phyloP scores from a whole-genome alignment of 2,113 vertebrate species.

The Sinocyclocheilus rhinocerous region DNA sequence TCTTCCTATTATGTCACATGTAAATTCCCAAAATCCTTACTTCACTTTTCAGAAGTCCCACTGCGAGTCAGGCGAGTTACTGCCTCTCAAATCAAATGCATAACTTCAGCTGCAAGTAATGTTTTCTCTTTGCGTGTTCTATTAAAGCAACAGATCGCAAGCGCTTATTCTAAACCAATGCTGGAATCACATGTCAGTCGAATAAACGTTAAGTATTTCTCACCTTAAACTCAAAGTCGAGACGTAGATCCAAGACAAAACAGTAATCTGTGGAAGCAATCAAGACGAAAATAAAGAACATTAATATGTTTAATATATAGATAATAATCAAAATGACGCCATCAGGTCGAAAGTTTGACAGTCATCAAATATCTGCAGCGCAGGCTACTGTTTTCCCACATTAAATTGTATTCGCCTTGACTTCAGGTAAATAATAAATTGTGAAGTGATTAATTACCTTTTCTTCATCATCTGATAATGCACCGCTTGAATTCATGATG shows the following conservation, averaged over 20 bases:
- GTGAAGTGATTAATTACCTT: neutral
- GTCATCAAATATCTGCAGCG: neutral
- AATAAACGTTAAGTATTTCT: neutral
- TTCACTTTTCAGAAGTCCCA: too few species aligned
- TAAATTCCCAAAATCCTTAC: too few species aligned
- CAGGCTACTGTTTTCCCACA: neutral
- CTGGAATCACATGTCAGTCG: neutral
- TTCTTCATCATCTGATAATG: neutral
- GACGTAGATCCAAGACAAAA: conserved; percentile 24
- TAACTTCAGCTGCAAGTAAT: neutral
- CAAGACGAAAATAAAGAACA: neutral
- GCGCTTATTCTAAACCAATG: neutral
- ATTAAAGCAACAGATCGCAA: neutral
- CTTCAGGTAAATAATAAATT: neutral
- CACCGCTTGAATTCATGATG: neutral
- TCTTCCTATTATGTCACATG: too few species aligned
- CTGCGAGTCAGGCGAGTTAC: neutral
- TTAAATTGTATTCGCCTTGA: neutral
- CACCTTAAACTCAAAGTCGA: conserved; percentile 30
- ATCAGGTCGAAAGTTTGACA: neutral
- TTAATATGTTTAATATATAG: neutral
- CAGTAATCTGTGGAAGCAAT: neutral
- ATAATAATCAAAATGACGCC: neutral
- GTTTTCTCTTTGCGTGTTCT: neutral
- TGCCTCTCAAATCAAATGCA: neutral